Percentiles rank a stretch among this genome's conserved stretches.
phyloP scores from a whole-genome alignment of 2,888 invertebrate genomes.

The Sialis lutaria region DNA sequence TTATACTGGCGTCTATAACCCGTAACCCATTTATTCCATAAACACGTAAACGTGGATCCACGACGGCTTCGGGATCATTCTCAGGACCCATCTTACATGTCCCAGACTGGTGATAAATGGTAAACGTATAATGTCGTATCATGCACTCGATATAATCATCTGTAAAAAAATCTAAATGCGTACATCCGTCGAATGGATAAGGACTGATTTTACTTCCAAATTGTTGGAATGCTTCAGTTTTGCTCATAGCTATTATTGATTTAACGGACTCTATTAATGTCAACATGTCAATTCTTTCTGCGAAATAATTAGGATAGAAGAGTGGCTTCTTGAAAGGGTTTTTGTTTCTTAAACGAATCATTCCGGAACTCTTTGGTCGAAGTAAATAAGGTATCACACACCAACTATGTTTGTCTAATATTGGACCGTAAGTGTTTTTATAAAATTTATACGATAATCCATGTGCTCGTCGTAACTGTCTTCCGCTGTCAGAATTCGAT shows the following conservation, averaged over 20 bases:
- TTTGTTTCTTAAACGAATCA: conserved; percentile 59
- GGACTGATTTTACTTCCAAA: conserved; percentile 55
- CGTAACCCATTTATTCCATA: conserved; percentile 63
- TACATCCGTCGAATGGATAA: conserved; percentile 61
- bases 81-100: conserved; percentile 83
- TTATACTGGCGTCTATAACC: conserved; percentile 72
- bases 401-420: conserved; percentile 64
- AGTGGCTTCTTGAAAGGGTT: conserved; percentile 79
- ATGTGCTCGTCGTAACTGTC: conserved; percentile 62
- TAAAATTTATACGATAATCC: conserved; percentile 61
- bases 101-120: conserved; percentile 74
- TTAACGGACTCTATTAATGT: conserved; percentile 74
- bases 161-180: conserved; percentile 43
- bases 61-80: conserved; percentile 70
- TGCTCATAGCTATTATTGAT: conserved; percentile 62
- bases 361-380: conserved; percentile 69
- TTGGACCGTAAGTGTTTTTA: conserved; percentile 51
- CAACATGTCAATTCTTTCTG: conserved; percentile 58
- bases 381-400: conserved; percentile 71
- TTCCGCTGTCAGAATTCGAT: conserved; percentile 72
- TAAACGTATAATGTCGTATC: conserved; percentile 65
- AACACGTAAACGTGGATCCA: conserved; percentile 60
- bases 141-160: conserved; percentile 78
- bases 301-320: conserved; percentile 82
- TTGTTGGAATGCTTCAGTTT: conserved; percentile 56